Evolutionary conservation across 2,113 vertebrate species (phyloP).

Genomic region (Hemiprocne comata): DNA sequence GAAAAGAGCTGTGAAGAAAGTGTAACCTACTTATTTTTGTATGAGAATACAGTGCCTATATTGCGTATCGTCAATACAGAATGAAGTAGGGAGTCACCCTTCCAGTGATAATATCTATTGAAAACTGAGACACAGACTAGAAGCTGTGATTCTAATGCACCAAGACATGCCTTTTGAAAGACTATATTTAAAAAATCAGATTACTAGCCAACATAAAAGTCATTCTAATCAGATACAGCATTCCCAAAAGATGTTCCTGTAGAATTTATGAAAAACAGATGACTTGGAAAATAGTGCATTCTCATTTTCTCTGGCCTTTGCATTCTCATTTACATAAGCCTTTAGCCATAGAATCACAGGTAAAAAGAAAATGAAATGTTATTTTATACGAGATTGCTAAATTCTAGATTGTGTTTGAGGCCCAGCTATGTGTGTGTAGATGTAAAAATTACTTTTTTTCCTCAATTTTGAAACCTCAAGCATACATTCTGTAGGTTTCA

Average conservation of each 20-base stretch:
- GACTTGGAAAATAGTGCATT: neutral
- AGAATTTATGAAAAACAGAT: neutral
- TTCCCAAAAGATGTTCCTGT: neutral
- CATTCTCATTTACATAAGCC: neutral
- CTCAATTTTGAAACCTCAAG: conserved; percentile 6
- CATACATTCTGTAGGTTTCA: conserved; percentile 14
- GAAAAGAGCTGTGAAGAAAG: neutral
- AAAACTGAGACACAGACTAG: neutral
- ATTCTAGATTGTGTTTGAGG: neutral
- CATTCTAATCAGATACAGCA: neutral
- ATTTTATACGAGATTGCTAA: neutral
- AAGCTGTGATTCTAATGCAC: neutral
- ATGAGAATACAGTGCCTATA: neutral
- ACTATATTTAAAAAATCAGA: neutral
- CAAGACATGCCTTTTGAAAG: neutral
- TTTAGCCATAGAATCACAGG: neutral
- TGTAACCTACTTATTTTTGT: neutral
- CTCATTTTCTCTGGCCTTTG: neutral
- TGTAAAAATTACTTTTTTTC: neutral
- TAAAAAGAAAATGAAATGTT: neutral
- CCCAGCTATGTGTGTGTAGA: neutral
- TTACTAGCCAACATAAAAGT: neutral
- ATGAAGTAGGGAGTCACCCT: neutral
- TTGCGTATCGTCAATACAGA: neutral
- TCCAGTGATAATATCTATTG: neutral